Evolutionary conservation across 1,140 invertebrate genomes (phyloP), one percentile per base, ranked within the genome.

Genomic region (Tetragonula clypearis): DNA sequence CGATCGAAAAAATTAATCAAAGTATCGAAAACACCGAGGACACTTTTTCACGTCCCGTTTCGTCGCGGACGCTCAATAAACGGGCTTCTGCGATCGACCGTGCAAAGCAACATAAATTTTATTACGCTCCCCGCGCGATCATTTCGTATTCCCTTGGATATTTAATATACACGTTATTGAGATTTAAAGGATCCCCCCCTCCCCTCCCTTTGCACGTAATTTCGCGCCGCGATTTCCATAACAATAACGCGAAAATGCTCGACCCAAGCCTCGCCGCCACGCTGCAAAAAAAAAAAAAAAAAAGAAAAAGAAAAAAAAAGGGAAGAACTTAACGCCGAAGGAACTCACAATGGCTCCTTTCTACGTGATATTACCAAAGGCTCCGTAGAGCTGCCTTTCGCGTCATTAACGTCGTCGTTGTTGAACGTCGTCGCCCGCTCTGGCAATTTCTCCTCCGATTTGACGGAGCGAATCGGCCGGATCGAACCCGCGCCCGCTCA

Each of bases 391-490:
- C 6, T 19, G 69, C 15, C 8, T 35, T 75, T 75, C 53, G 41
- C 74, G 74, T 19, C n/a, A 74, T 55, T 74, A 58, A 74, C 35
- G 35, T 71, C 0, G 1, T 30, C 41, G 69, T 49, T 49, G 41
- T 49, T n/a, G 69, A 72, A 17, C 41, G 30, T 21, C 41, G 30
- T 21, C 35, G 11, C 21, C 41, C 41, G 41, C 69, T 41, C 23
- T 23, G 69, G 41, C 69, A 72, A 75, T 30, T 76, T 76, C 41
- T 79, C 41, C 30, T 79, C 41, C 30, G 41, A 35, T 56, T 79
- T 41, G 78, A 56, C 58, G 14, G 30, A 41, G 58, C 75, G 56
- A 68, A 53, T 68, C 69, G 69, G 41, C 35, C 23, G 41, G 35
- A 49, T 72, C 41, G 69, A 72, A 72, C 41, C 5, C 68, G 19